phyloP scores from a whole-genome alignment of 2,797 vertebrate species.

The Phrynocephalus vlangalii region DNA sequence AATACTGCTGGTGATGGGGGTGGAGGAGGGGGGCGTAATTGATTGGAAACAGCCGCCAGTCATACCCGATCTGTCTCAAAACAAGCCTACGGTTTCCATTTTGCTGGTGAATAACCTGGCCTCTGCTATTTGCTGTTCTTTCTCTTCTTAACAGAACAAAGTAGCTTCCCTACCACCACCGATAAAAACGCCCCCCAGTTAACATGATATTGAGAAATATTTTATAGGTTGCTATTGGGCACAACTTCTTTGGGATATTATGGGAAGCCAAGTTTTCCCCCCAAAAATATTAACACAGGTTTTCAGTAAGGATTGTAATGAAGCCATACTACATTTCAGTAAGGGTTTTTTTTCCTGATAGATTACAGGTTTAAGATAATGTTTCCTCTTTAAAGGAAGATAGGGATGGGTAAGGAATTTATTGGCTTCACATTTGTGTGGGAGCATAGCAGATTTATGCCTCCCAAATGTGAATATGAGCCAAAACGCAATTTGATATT shows the following conservation, averaged over 20 bases:
- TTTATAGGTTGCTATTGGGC: not conserved
- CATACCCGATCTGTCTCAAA: not conserved
- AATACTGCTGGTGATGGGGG: constrained; percentile 49
- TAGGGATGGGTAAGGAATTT: too few species aligned
- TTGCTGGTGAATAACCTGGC: not conserved
- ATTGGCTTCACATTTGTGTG: too few species aligned
- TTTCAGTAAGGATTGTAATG: too few species aligned
- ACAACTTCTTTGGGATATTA: not conserved
- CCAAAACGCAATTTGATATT: too few species aligned
- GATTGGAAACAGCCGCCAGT: constrained; percentile 66
- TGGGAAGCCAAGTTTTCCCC: not conserved
- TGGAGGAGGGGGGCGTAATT: constrained; percentile 52
- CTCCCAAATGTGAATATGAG: too few species aligned
- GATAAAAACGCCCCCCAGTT: not conserved
- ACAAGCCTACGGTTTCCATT: not conserved
- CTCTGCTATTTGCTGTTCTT: not conserved
- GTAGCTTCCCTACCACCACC: too few species aligned
- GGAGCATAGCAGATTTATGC: too few species aligned
- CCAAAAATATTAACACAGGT: too few species aligned
- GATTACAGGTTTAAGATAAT: not conserved
- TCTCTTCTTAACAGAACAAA: too few species aligned
- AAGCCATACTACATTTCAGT: not conserved
- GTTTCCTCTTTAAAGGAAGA: not conserved
- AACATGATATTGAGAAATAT: too few species aligned
- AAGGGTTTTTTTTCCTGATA: too few species aligned